Evolutionary conservation across 2,113 vertebrate species (phyloP).

Genomic region (Lasiurus cinereus): DNA sequence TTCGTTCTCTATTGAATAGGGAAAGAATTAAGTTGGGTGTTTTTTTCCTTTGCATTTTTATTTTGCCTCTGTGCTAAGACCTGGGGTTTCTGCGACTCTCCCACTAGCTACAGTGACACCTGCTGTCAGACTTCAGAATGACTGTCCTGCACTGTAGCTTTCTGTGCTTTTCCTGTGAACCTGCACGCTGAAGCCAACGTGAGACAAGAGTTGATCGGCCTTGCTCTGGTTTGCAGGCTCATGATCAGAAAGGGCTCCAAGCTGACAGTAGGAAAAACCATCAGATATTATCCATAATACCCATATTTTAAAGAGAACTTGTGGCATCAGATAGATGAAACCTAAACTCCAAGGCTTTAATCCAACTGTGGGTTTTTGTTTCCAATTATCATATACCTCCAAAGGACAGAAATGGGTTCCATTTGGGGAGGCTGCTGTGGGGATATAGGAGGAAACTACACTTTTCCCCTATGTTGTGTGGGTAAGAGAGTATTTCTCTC

Average conservation of each 20-base stretch:
- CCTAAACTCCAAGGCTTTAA: not conserved
- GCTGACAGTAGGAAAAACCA: not conserved
- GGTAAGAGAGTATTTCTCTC: not conserved
- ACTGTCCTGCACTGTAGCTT: not conserved
- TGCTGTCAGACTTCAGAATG: conserved; percentile 63
- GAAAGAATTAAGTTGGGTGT: not conserved
- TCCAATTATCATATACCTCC: not conserved
- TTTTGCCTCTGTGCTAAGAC: conserved; percentile 53
- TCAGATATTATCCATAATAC: not conserved
- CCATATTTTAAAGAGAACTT: conserved; percentile 45
- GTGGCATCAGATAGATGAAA: not conserved
- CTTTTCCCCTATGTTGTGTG: not conserved
- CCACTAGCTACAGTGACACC: conserved; percentile 74
- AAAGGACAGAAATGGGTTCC: not conserved
- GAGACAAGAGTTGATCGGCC: not conserved
- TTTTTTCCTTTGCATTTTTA: conserved; percentile 52
- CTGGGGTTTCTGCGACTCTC: not conserved
- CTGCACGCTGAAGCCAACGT: not conserved
- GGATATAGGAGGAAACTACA: not conserved
- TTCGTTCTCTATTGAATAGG: not conserved
- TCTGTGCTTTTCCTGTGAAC: not conserved
- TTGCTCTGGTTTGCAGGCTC: not conserved
- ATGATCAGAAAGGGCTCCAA: not conserved
- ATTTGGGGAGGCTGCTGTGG: not conserved
- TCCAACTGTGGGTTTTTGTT: not conserved